Percentiles rank a stretch among this genome's conserved stretches.
Conservation (phyloP, 2,888 invertebrate genomes). For the Drosophila pseudotakahashii region DNA sequence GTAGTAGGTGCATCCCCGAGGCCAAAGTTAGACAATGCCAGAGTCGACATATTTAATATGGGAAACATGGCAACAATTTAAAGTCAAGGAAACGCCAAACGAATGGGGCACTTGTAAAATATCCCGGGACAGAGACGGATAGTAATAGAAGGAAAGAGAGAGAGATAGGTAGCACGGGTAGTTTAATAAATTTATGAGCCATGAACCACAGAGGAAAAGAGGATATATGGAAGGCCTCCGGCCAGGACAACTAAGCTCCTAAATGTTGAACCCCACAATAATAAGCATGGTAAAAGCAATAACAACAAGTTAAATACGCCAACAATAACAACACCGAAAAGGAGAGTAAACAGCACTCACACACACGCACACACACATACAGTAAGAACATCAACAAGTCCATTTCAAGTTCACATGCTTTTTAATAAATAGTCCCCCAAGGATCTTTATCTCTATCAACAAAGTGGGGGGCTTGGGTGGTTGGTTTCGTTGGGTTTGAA, state of each 20-base stretch:
- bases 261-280: conserved; percentile 60
- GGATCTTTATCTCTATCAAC: conserved; percentile 60
- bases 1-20: conserved; percentile 17
- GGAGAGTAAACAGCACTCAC: conserved; percentile 45
- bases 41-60: conserved; percentile 35
- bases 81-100: conserved; percentile 48
- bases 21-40: conserved; percentile 32
- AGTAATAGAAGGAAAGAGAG: not conserved
- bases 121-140: conserved; percentile 16
- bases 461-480: not conserved
- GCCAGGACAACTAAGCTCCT: conserved; percentile 57
- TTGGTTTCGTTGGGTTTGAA: conserved; percentile 28
- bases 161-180: conserved; percentile 39
- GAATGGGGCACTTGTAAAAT: conserved; percentile 41
- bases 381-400: conserved; percentile 72
- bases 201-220: conserved; percentile 30
- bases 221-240: conserved; percentile 33
- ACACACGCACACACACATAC: conserved; percentile 21
- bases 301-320: conserved; percentile 50
- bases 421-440: conserved; percentile 78
- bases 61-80: conserved; percentile 44
- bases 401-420: conserved; percentile 81
- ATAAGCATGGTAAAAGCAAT: conserved; percentile 68
- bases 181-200: conserved; percentile 70
- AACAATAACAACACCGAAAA: conserved; percentile 8